Percentiles rank a stretch among this genome's conserved stretches.
Conservation (phyloP, 2,797 vertebrate genomes). For the Labroides dimidiatus region DNA sequence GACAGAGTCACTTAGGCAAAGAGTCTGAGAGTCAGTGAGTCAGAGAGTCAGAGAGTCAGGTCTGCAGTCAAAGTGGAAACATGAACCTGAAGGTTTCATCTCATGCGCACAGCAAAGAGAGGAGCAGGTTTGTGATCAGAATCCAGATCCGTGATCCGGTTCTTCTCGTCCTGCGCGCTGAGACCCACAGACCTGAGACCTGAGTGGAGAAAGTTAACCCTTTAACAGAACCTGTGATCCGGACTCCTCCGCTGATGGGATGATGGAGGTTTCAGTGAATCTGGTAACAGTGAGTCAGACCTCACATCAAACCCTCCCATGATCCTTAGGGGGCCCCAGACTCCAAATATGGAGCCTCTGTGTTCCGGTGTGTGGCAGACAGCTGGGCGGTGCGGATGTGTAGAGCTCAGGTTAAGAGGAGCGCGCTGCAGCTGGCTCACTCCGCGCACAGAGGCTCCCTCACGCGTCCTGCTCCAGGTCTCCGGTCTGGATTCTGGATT, state of each 20-base stretch:
- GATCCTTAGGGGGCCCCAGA: not conserved
- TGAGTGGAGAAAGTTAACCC: no score
- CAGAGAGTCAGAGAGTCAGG: not conserved
- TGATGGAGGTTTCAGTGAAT: no score
- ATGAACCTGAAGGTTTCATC: not conserved
- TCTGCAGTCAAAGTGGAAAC: not conserved
- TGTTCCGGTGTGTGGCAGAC: not conserved
- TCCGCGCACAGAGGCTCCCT: not conserved
- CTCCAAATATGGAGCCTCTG: not conserved
- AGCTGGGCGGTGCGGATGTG: slow-evolving; percentile 21
- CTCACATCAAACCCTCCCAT: not conserved
- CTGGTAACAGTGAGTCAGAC: not conserved
- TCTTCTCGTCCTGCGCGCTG: no score
- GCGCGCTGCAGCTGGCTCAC: not conserved
- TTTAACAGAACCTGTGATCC: no score
- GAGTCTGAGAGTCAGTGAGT: not conserved
- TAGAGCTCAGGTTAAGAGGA: not conserved
- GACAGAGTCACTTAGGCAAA: no score
- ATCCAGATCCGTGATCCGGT: no score
- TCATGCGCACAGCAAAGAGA: no score
- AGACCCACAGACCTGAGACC: no score
- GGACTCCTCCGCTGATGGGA: no score
- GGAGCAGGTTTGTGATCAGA: no score
- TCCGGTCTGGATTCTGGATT: no score
- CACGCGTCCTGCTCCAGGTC: no score